These are phyloP conservation scores for Acanthurus lineatus DNA, from an alignment of 2,797 vertebrate species.

Conservation along the genomic window DNA sequence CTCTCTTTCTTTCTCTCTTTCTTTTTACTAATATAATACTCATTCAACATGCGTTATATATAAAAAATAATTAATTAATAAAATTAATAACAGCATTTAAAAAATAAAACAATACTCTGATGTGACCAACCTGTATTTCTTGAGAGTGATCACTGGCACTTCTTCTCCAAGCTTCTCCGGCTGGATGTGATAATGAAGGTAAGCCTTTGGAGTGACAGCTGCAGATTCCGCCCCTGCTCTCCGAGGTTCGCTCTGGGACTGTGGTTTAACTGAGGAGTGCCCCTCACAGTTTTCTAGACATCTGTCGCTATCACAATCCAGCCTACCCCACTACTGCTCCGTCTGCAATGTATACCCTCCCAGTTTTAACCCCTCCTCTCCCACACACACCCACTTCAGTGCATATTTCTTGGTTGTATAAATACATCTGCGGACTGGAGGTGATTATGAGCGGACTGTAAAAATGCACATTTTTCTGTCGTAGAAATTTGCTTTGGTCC, in stretches of 20 bases:
- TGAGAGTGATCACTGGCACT: constrained; percentile 50
- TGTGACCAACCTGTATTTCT: constrained; percentile 78
- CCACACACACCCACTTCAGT: constrained; percentile 51
- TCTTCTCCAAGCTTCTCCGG: constrained; percentile 60
- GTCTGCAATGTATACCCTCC: constrained; percentile 78
- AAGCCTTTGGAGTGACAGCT: constrained; percentile 82
- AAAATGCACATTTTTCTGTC: background rate
- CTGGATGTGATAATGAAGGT: constrained; percentile 74
- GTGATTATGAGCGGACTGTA: constrained; percentile 4
- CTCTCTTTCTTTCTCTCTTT: constrained; percentile 17
- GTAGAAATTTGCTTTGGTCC: constrained; percentile 7
- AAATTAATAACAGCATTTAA: background rate
- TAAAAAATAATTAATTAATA: background rate
- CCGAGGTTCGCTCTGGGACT: constrained; percentile 76
- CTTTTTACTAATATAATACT: background rate
- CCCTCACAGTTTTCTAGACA: constrained; percentile 83
- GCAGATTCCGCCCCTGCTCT: constrained; percentile 81
- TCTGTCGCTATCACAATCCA: constrained; percentile 86
- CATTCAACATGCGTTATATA: background rate
- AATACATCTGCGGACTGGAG: constrained; percentile 10
- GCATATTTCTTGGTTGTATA: constrained; percentile 46
- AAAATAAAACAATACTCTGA: background rate
- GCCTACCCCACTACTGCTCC: constrained; percentile 74
- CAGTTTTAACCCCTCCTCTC: constrained; percentile 75
- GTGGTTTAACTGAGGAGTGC: constrained; percentile 72